These are phyloP conservation scores for Drosophila varians DNA, from an alignment of 1,140 invertebrate species.

Conservation along the genomic window DNA sequence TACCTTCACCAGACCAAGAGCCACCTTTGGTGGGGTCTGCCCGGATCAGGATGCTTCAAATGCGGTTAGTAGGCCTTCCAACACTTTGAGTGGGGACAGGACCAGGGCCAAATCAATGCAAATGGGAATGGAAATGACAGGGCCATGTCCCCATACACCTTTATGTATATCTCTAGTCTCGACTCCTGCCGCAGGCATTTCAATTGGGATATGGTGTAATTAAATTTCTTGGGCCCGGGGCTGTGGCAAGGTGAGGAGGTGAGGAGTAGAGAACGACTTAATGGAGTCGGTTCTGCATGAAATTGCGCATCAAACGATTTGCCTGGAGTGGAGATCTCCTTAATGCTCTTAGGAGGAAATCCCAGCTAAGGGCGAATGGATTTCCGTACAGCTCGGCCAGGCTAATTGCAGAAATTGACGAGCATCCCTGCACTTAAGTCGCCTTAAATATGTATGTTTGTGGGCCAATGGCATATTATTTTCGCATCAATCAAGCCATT, in stretches of 20 bases:
- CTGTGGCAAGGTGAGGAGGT: slow-evolving; percentile 13
- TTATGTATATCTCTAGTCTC: not conserved
- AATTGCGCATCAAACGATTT: slow-evolving; percentile 53
- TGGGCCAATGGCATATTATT: slow-evolving; percentile 15
- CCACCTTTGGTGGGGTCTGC: slow-evolving; percentile 9
- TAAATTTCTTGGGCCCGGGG: slow-evolving; percentile 62
- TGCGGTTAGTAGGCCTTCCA: slow-evolving; percentile 41
- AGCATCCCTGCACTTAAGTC: not conserved
- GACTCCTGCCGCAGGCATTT: slow-evolving; percentile 15
- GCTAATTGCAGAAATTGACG: slow-evolving; percentile 28
- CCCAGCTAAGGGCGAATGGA: slow-evolving; percentile 3
- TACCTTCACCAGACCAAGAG: not conserved
- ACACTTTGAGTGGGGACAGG: slow-evolving; percentile 49
- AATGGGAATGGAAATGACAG: slow-evolving; percentile 35
- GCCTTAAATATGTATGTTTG: not conserved
- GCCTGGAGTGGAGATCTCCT: slow-evolving; percentile 10
- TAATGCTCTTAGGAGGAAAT: slow-evolving; percentile 25
- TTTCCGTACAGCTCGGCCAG: slow-evolving; percentile 12
- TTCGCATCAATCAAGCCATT: slow-evolving; percentile 35
- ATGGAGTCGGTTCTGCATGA: slow-evolving; percentile 58
- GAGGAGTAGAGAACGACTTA: slow-evolving; percentile 36
- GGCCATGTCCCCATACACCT: not conserved
- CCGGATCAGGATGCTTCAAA: slow-evolving; percentile 16
- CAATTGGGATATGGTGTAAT: slow-evolving; percentile 55
- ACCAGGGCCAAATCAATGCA: slow-evolving; percentile 31